These are phyloP conservation scores for Hoplias malabaricus DNA, from an alignment of 2,113 vertebrate genomes.

Conservation along the genomic window DNA sequence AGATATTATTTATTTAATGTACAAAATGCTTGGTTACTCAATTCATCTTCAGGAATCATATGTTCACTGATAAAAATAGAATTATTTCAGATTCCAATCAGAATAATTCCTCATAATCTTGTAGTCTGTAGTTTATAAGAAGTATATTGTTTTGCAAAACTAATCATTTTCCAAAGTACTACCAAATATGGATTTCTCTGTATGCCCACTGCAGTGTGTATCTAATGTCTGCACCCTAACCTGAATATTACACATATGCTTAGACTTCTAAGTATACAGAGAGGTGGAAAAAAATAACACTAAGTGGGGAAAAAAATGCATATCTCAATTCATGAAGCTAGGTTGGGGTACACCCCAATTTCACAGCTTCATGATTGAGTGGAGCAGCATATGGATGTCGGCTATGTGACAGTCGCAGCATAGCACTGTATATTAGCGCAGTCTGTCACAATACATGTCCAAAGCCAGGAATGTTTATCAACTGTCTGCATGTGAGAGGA, in stretches of 20 bases:
- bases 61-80: no score
- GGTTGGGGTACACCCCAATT: slow-evolving; percentile 78
- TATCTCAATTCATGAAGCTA: slow-evolving; percentile 68
- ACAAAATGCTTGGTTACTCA: background rate
- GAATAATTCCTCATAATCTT: background rate
- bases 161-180: background rate
- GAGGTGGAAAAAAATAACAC: slow-evolving; percentile 2
- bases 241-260: slow-evolving; percentile 46
- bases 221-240: slow-evolving; percentile 27
- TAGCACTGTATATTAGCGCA: slow-evolving; percentile 72
- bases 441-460: slow-evolving; percentile 77
- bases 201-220: slow-evolving; percentile 3
- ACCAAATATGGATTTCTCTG: slow-evolving; percentile 12
- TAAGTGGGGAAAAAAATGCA: slow-evolving; percentile 50
- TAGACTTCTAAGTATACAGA: slow-evolving; percentile 19
- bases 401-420: slow-evolving; percentile 77
- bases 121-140: background rate
- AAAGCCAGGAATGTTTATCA: slow-evolving; percentile 51
- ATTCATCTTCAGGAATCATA: background rate
- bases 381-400: slow-evolving; percentile 77
- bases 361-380: slow-evolving; percentile 81
- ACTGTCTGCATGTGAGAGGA: slow-evolving; percentile 39
- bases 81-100: no score
- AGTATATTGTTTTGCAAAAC: background rate
- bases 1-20: background rate